These are phyloP conservation scores for Tamias sibiricus DNA, from an alignment of 2,113 vertebrate genomes.

Conservation along the genomic window DNA sequence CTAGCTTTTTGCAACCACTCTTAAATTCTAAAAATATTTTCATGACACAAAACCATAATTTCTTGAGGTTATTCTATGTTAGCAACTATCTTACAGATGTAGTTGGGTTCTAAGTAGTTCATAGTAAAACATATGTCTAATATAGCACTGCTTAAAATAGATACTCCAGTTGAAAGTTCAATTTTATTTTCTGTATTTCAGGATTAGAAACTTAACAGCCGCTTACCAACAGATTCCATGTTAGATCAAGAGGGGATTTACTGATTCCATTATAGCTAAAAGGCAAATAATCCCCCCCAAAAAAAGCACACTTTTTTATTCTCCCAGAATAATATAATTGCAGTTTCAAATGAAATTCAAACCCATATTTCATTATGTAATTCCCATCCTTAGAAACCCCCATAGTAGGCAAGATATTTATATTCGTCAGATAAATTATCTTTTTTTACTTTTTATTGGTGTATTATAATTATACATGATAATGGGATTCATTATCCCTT, in stretches of 20 bases:
- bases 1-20: constrained; percentile 64
- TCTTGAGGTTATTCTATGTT: constrained; percentile 35
- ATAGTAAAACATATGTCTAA: constrained; percentile 45
- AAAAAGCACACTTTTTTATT: not conserved
- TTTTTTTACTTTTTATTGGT: too few relatives aligned
- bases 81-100: constrained; percentile 51
- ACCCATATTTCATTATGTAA: not conserved
- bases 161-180: constrained; percentile 54
- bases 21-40: constrained; percentile 70
- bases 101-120: constrained; percentile 22
- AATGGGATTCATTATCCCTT: too few relatives aligned
- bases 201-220: constrained; percentile 50
- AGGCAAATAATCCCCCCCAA: constrained; percentile 24
- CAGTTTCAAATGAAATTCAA: constrained; percentile 39
- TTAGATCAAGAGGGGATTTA: constrained; percentile 66
- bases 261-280: constrained; percentile 71
- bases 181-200: constrained; percentile 71
- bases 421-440: not conserved
- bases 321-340: constrained; percentile 24
- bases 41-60: constrained; percentile 60
- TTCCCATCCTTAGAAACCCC: too few relatives aligned
- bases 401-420: not conserved
- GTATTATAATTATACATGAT: too few relatives aligned
- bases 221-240: constrained; percentile 24
- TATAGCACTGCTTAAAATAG: constrained; percentile 44